Base-by-base conservation (phyloP, 64 coral and sea anemone genomes). In the Montipora sp. region DNA sequence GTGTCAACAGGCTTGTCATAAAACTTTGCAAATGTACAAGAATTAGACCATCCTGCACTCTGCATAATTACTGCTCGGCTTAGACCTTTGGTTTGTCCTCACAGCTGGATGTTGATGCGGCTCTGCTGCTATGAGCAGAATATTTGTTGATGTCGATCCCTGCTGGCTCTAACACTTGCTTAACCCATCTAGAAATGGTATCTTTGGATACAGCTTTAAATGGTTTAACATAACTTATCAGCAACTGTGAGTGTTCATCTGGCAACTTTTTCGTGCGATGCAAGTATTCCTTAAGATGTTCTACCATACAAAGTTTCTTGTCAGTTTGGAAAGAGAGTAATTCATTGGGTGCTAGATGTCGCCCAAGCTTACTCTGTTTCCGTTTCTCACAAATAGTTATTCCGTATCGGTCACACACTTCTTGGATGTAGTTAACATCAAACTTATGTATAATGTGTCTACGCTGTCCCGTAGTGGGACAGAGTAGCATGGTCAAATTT, bases 111-210 rank as follows among this genome's bases (percentile, higher is more conserved):
- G 59, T 89, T 5, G 88, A 77, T 49, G 75, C 88, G 5, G 75
- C 53, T 47, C 58, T 77, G 51, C 51, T 90, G 59, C 88, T 90
- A 69, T 90, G 88, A 46, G 55, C 88, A 47, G 74, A 78, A 1
- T 79, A 68, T 6, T 87, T 87, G 18, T 83, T 67, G 43, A 87
- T 87, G 59, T 78, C 36, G 36, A 36, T 36, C 36, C 36, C 36
- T 36, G 36, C 36, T 36, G 36, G 36, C 36, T 36, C 1, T 36
- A 36, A 36, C 36, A 36, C 36, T 36, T 36, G 36, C 36, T 1
- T 36, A 36, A 36, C 36, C 36, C 36, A 36, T 36, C 36, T 36
- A 36, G 36, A 36, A 36, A 36, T 36, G 36, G 36, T 36, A 1
- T 36, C 36, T 36, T 36, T 36, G 36, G 36, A 36, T 1, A 2